phyloP scores from a whole-genome alignment of 2,888 invertebrate species.

The Syritta pipiens region DNA sequence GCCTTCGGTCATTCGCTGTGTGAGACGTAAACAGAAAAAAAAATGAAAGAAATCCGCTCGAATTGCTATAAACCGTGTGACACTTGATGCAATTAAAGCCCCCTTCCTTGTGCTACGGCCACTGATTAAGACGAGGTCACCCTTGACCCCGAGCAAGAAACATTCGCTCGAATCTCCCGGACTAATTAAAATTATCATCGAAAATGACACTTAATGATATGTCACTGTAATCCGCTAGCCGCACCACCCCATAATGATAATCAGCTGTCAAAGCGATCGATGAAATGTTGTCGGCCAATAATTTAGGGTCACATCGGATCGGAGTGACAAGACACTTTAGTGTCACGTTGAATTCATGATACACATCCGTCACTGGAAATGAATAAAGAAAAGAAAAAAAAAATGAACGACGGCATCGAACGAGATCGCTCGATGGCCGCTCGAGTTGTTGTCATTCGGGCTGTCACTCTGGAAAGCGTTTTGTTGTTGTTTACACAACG shows the following conservation, averaged over 20 bases:
- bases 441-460: constrained; percentile 55
- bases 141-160: constrained; percentile 36
- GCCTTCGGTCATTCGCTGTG: constrained; percentile 8
- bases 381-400: no score
- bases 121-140: constrained; percentile 19
- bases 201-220: constrained; percentile 66
- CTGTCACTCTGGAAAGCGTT: constrained; percentile 62
- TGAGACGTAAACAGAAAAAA: no score
- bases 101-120: neutral
- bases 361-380: neutral
- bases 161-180: constrained; percentile 39
- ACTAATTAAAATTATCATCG: constrained; percentile 66
- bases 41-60: neutral
- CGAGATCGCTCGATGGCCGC: no score
- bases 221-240: constrained; percentile 53
- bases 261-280: constrained; percentile 65
- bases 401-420: no score
- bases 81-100: constrained; percentile 8
- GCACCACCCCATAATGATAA: constrained; percentile 30
- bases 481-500: constrained; percentile 57
- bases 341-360: constrained; percentile 65
- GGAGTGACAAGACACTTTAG: constrained; percentile 63
- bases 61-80: constrained; percentile 30
- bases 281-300: constrained; percentile 60
- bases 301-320: constrained; percentile 61